phyloP scores from a whole-genome alignment of 2,888 invertebrate species.

The Rhimphoctona megacephalus region DNA sequence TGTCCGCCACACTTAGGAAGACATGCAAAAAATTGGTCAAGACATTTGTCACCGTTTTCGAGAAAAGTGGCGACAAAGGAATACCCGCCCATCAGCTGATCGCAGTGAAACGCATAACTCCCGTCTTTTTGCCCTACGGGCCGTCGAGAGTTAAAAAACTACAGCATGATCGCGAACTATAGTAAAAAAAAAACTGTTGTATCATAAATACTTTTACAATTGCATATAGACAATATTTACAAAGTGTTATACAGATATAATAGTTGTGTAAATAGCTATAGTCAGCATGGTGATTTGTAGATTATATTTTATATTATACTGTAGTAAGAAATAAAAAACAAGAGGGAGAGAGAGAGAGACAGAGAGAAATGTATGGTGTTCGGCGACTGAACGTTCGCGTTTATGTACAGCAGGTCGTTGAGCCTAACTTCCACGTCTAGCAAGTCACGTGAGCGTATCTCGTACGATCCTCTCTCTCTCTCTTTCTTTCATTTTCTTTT shows the following conservation, averaged over 20 bases:
- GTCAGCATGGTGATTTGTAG: conserved; percentile 37
- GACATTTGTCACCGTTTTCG: no score
- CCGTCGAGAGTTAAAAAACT: no score
- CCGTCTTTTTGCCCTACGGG: no score
- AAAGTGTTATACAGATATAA: conserved; percentile 63
- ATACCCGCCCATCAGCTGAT: no score
- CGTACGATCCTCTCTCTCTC: conserved; percentile 49
- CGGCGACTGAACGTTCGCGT: conserved; percentile 57
- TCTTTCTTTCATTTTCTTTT: conserved; percentile 22
- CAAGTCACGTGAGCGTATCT: conserved; percentile 63
- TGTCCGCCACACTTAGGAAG: no score
- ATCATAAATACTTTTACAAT: conserved; percentile 46
- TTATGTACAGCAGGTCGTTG: conserved; percentile 63
- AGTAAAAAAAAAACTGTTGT: conserved; percentile 52
- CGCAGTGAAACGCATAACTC: no score
- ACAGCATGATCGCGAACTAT: conserved; percentile 17
- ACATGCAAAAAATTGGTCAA: no score
- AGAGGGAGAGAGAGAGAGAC: conserved; percentile 48
- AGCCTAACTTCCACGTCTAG: conserved; percentile 63
- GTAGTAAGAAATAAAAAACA: conserved; percentile 22
- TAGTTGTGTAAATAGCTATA: conserved; percentile 39
- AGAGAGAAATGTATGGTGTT: conserved; percentile 41
- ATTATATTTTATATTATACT: conserved; percentile 27
- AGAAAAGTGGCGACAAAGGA: no score
- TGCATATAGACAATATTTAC: conserved; percentile 36